Conservation (phyloP, 2,888 invertebrate genomes). For the Drosophila sordidula region DNA sequence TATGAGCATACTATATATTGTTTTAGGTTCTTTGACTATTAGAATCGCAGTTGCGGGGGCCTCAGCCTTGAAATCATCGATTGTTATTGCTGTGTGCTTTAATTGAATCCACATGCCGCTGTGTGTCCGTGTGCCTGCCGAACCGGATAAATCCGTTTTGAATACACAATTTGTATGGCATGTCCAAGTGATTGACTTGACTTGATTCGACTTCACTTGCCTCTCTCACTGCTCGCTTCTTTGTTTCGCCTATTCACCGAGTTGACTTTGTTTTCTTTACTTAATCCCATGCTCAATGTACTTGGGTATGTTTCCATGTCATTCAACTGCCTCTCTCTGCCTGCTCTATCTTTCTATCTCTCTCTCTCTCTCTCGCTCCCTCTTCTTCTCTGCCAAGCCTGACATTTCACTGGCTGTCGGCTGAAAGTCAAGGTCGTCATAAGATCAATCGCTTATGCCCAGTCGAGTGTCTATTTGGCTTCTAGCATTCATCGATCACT, state of each 20-base stretch:
- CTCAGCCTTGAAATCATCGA: constrained; percentile 61
- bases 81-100: constrained; percentile 31
- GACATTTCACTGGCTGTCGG: constrained; percentile 55
- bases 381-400: constrained; percentile 7
- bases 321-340: constrained; percentile 30
- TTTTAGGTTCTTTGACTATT: constrained; percentile 31
- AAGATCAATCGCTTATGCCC: constrained; percentile 37
- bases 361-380: constrained; percentile 7
- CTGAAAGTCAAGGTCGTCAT: constrained; percentile 70
- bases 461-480: constrained; percentile 49
- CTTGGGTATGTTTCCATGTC: constrained; percentile 32
- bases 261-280: constrained; percentile 37
- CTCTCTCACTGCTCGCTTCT: constrained; percentile 7
- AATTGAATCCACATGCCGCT: constrained; percentile 43
- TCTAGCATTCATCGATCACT: constrained; percentile 40
- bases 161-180: constrained; percentile 60
- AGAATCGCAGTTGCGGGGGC: constrained; percentile 34
- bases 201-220: not conserved
- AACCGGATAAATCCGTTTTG: constrained; percentile 65
- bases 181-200: constrained; percentile 65
- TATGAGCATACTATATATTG: not conserved
- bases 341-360: too few relatives aligned
- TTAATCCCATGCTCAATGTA: constrained; percentile 20
- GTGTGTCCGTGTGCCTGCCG: constrained; percentile 29
- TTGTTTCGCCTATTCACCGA: constrained; percentile 40